Evolutionary conservation across 2,888 invertebrate genomes (phyloP), one percentile per base, ranked within the genome.

Genomic region (Nomada fabriciana): DNA sequence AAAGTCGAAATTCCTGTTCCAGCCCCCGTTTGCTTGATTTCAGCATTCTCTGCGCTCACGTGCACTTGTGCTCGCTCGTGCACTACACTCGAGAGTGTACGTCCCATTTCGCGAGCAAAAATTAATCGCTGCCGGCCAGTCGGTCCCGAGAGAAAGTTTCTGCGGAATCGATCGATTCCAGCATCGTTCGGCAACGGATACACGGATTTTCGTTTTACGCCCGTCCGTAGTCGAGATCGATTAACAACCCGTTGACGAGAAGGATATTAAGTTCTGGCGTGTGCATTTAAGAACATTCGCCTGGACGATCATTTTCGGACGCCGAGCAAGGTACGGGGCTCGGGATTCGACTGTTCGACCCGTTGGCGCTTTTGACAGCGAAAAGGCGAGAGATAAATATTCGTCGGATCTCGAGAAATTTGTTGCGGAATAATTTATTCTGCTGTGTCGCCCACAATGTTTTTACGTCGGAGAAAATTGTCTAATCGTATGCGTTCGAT

Each of bases 1-100:
- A 65, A 72, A 76, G 69, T 60, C 82, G 79, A 72, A 79, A 81
- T 78, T 71, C 78, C 59, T 50, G 81, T 23, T 64, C 4, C 73
- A n/a, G 25, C 25, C 64, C 15, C 70, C 53, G 11, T 72, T 76
- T 76, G 63, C 76, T 63, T 57, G 69, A 53, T 71, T 65, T 72
- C 76, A 52, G 65, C 65, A 70, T 60, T 72, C 72, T 53, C 55
- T 18, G 61, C 42, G 42, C 18, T 55, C 23, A 50, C 61, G 63
- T 47, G 15, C 42, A n/a, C 43, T 47, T 47, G 18, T 60, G 23
- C 52, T 25, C 59, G 52, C 15, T 23, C 42, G 47, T 47, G 47
- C 47, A 47, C 25, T 13, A 13, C n/a, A 15, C 5, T 25, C 69
- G 43, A 53, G 42, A n/a, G 52, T 20, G 18, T 47, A 53, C 52